Evolutionary conservation across 2,797 vertebrate species (phyloP), one percentile per base, ranked within the genome.

Genomic region (Buceros bicornis): DNA sequence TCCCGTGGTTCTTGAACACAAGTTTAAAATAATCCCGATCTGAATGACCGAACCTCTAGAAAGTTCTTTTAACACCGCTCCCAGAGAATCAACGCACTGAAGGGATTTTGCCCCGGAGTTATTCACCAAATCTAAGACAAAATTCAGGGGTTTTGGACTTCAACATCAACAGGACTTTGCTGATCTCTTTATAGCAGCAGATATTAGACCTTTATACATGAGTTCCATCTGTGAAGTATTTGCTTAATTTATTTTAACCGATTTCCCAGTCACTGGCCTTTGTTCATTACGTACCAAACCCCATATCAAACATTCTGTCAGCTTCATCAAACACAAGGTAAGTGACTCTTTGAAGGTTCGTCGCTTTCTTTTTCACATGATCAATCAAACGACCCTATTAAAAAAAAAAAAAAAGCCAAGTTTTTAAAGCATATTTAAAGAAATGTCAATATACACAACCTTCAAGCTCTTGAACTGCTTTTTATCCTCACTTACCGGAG

Each of bases 231-330:
- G 37, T 17, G 9, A 65, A 65, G 8, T 43, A 48, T 60, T 82
- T 85, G 22, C 47, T 71, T 50, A 29, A 76, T 18, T 3, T 71
- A n/a, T 76, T 72, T 61, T 40, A 12, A 79, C 4, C n/a, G 33
- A 43, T 78, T 66, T 45, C 65, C 66, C n/a, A 37, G 79, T 16
- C 2, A 78, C 31, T 15, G 65, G 47, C 37, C 35, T n/a, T 24
- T 21, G 42, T 7, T 64, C 47, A n/a, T 54, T 82, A 98, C 99
- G 29, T 98, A 99, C 99, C 99, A 89, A 99, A 99, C 20, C 99
- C 99, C 99, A 99, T 99, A 89, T 99, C 99, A 97, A 99, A 99
- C 99, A 99, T 99, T 87, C 99, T 98, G 97, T 99, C 99, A 14
- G 99, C 99, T 98, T 99, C 99, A 97, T 99, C 99, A 97, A 99